phyloP scores from a whole-genome alignment of 2,888 invertebrate species.

The Drosophila neutralis region DNA sequence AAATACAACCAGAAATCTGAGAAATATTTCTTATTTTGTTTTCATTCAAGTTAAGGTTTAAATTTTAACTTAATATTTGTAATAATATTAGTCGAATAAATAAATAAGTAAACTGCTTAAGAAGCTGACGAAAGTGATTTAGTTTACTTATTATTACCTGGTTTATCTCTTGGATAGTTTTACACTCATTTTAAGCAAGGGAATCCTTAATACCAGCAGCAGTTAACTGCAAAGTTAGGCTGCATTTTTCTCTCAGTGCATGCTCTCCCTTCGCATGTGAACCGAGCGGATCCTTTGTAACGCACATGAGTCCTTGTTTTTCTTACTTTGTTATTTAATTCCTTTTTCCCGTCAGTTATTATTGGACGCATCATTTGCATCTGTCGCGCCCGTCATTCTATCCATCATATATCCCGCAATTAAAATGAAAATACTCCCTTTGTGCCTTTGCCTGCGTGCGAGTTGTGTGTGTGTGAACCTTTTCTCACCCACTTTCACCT shows the following conservation, averaged over 20 bases:
- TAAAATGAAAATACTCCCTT: conserved; percentile 10
- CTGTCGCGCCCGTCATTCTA: conserved; percentile 10
- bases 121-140: not conserved
- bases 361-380: conserved; percentile 27
- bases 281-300: not conserved
- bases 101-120: not conserved
- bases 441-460: not conserved
- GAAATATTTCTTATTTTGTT: not conserved
- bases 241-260: not conserved
- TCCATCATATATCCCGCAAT: conserved; percentile 21
- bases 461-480: conserved; percentile 1
- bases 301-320: not conserved
- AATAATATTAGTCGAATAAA: not conserved
- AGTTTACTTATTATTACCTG: not conserved
- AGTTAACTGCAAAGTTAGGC: not conserved
- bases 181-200: not conserved
- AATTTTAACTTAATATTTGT: not conserved
- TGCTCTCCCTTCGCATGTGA: not conserved
- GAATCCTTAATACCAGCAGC: not conserved
- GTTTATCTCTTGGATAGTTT: not conserved
- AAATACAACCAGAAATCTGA: not conserved
- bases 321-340: not conserved
- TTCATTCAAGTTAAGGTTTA: not conserved
- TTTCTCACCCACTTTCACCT: not conserved
- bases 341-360: conserved; percentile 13